A percentile compares a stretch with the other conserved stretches of the same genome.
Conservation (phyloP, 2,113 vertebrate genomes). For the Phodopus roborovskii region DNA sequence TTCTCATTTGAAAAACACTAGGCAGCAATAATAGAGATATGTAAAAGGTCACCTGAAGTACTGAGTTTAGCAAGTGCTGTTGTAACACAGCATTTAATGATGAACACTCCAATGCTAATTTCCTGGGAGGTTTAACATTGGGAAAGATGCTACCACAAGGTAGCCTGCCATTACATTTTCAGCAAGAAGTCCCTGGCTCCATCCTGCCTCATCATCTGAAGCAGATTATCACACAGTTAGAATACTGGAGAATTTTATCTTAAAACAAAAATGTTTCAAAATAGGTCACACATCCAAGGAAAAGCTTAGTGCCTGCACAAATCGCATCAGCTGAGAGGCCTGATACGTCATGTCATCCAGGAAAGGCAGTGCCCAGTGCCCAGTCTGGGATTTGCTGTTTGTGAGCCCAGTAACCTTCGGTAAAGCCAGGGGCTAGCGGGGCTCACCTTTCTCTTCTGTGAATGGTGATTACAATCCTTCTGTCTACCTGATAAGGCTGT, state of each 20-base stretch:
- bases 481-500: constrained; percentile 9
- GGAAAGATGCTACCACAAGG: neutral
- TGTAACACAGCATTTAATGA: neutral
- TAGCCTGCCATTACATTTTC: neutral
- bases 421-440: neutral
- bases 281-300: neutral
- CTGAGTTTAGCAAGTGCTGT: neutral
- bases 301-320: neutral
- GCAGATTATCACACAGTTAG: neutral
- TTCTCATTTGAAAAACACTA: neutral
- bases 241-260: too few relatives aligned
- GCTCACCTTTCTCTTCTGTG: constrained; percentile 15
- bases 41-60: neutral
- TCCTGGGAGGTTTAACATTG: neutral
- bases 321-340: fast-evolving
- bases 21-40: neutral
- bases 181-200: neutral
- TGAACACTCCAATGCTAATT: neutral
- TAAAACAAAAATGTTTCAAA: neutral
- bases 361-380: neutral
- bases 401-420: neutral
- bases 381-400: neutral
- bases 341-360: neutral
- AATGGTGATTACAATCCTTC: neutral
- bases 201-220: neutral